These are phyloP conservation scores for Heterotilapia buettikoferi DNA, from an alignment of 2,113 vertebrate species.

Conservation along the genomic window DNA sequence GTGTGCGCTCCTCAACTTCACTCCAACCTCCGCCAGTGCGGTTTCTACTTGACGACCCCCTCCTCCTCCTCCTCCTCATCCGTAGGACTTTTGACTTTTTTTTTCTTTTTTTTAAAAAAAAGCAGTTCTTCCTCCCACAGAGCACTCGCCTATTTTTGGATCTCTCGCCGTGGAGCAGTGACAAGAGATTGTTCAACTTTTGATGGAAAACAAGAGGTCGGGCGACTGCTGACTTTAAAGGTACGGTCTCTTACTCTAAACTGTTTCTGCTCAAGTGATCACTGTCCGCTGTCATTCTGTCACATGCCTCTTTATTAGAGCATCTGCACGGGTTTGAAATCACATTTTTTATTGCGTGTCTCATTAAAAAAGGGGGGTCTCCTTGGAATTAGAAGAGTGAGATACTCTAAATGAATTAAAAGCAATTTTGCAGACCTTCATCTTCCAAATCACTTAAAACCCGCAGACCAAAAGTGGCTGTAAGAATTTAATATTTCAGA, in stretches of 20 bases:
- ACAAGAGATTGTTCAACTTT: conserved; percentile 68
- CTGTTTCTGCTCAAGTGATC: not conserved
- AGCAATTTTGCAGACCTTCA: not conserved
- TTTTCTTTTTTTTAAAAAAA: not conserved
- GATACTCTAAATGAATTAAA: not conserved
- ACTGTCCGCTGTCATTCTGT: not conserved
- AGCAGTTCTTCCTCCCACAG: conserved; percentile 36
- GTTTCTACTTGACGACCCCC: conserved; percentile 16
- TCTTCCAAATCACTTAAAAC: conserved; percentile 26
- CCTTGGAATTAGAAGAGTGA: not conserved
- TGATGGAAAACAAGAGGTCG: conserved; percentile 75
- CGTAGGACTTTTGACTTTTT: conserved; percentile 52
- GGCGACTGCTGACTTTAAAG: conserved; percentile 73
- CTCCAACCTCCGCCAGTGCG: conserved; percentile 46
- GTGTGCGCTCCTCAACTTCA: conserved; percentile 38
- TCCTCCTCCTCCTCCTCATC: conserved; percentile 16
- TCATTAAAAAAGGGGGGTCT: not conserved
- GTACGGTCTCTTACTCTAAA: conserved; percentile 34
- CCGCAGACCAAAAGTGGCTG: conserved; percentile 6
- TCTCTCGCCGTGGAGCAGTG: conserved; percentile 63
- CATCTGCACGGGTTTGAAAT: not conserved
- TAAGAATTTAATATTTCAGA: conserved; percentile 22
- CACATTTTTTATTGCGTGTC: not conserved
- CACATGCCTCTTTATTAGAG: not conserved
- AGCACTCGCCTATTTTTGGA: conserved; percentile 53